Evolutionary conservation across 2,888 invertebrate species (phyloP), one percentile per base, ranked within the genome.

Genomic region (Colostygia pectinataria): DNA sequence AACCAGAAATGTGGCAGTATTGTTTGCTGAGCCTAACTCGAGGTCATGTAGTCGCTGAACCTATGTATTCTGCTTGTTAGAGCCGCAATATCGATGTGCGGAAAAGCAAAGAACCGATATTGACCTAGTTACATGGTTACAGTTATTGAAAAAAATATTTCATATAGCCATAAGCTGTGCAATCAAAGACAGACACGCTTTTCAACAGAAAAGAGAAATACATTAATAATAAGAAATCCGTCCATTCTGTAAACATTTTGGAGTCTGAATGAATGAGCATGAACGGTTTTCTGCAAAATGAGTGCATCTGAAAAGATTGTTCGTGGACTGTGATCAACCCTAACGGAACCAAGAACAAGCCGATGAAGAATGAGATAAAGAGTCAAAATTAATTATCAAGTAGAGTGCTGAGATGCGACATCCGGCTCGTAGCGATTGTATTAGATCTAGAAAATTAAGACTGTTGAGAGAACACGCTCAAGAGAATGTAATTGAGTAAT

Each of bases 401-500:
- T 15, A 23, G 52, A 46, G 36, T 29, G 40, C 29, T 32, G 5
- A 23, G 36, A 25, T 9, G 20, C 31, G 39, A 46, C 36, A 42
- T 36, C 13, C 32, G 15, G 33, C 23, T 34, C 32, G 44, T 45
- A 25, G 20, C 5, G 45, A 45, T 47, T 33, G 34, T 20, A 38
- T 55, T 38, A 20, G 20, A 41, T 28, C 4, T 12, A 14, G 43
- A 46, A 53, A 55, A 36, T 34, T 27, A 37, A 50, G 27, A 47
- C 51, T 42, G 41, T 56, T 43, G 31, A 61, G 62, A 58, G 53
- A 57, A 65, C 57, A 57, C 49, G 61, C 55, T 49, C 56, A 51
- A 56, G 15, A 15, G 36, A 53, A 55, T 58, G 63, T 74, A 72
- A 77, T 77, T 70, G 59, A 63, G 66, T 61, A 57, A 70, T 66